Percentiles rank a stretch among this genome's conserved stretches.
Conservation (phyloP, 2,113 vertebrate species). For the Platanista minor region DNA sequence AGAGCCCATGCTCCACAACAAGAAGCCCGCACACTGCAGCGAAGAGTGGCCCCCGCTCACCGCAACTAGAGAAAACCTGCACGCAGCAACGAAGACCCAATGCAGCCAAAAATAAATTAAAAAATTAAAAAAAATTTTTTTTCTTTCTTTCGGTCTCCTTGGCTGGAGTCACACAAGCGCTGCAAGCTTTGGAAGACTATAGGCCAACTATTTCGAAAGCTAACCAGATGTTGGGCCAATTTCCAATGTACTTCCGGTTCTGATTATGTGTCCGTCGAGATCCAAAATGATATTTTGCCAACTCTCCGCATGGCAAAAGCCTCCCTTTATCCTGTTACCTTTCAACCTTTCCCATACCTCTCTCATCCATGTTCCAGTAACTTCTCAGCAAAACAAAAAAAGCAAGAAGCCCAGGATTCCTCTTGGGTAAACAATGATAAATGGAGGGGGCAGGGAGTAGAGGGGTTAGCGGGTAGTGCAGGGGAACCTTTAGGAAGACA, state of each 20-base stretch:
- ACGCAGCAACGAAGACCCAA: no score
- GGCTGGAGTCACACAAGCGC: neutral
- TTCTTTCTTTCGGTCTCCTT: neutral
- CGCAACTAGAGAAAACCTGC: no score
- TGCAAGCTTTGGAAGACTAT: neutral
- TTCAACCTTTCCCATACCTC: neutral
- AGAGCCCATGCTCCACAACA: no score
- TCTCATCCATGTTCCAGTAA: slow-evolving; percentile 43
- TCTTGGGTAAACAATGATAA: neutral
- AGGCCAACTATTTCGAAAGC: slow-evolving; percentile 29
- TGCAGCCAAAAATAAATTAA: no score
- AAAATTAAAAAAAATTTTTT: no score
- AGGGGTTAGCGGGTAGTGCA: neutral
- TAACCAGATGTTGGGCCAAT: slow-evolving; percentile 37
- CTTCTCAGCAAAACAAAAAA: slow-evolving; percentile 14
- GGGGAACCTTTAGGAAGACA: neutral
- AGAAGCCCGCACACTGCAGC: no score
- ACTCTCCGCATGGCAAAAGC: neutral
- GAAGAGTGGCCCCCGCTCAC: no score
- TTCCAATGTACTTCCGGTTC: slow-evolving; percentile 31
- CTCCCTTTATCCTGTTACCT: slow-evolving; percentile 19
- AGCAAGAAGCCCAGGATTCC: neutral
- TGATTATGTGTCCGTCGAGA: slow-evolving; percentile 25
- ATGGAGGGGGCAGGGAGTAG: neutral
- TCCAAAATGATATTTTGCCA: neutral